Evolutionary conservation across 2,888 invertebrate genomes (phyloP).

Genomic region (Heliconius ethilla): DNA sequence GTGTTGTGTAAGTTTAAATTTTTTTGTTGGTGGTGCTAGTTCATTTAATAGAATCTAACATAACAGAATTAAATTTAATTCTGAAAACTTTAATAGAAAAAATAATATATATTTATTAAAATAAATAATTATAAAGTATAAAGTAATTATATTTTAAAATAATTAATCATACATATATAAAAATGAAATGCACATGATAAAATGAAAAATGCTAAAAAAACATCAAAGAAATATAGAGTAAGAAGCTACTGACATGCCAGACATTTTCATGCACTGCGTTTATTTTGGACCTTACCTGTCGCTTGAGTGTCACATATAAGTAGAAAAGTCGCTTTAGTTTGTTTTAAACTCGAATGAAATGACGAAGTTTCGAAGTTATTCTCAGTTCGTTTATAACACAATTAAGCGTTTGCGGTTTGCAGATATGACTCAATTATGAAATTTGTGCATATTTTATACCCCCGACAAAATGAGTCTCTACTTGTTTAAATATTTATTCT

Average conservation of each 20-base stretch:
- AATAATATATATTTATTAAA: not conserved
- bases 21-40: too few species aligned
- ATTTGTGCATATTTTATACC: conserved; percentile 60
- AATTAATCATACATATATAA: not conserved
- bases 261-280: conserved; percentile 18
- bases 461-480: conserved; percentile 46
- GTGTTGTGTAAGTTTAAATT: too few species aligned
- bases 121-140: not conserved
- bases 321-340: conserved; percentile 38
- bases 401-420: conserved; percentile 65
- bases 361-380: conserved; percentile 66
- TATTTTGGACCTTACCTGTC: conserved; percentile 33
- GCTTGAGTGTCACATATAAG: conserved; percentile 38
- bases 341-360: conserved; percentile 64
- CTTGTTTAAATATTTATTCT: conserved; percentile 38
- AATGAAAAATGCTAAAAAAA: not conserved
- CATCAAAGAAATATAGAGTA: conserved; percentile 6
- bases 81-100: too few species aligned
- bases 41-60: too few species aligned
- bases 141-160: not conserved
- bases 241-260: conserved; percentile 14
- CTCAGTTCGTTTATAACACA: conserved; percentile 64
- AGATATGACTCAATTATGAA: conserved; percentile 65
- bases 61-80: too few species aligned
- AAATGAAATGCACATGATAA: not conserved